phyloP scores from a whole-genome alignment of 2,888 invertebrate species.

The Drosophila prostipennis region DNA sequence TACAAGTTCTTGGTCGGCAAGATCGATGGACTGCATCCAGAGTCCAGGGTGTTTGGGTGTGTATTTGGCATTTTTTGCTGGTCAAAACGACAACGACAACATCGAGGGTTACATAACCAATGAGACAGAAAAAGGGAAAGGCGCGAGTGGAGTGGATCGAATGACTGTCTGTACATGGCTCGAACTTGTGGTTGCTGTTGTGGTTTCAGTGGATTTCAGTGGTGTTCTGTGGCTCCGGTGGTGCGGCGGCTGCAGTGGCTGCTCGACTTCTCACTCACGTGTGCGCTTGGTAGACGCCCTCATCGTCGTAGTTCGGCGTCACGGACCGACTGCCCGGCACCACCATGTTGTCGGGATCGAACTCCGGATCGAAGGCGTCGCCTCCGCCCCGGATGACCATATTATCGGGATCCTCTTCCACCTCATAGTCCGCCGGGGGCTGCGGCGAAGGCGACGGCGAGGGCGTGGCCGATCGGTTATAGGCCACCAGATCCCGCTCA shows the following conservation, averaged over 20 bases:
- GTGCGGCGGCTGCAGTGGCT: constrained; percentile 9
- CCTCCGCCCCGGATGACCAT: constrained; percentile 75
- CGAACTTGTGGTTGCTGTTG: constrained; percentile 35
- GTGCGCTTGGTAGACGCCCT: constrained; percentile 82
- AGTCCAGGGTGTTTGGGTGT: constrained; percentile 27
- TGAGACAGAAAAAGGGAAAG: constrained; percentile 46
- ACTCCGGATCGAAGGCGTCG: constrained; percentile 78
- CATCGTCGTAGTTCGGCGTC: constrained; percentile 80
- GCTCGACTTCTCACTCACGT: constrained; percentile 81
- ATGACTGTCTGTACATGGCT: constrained; percentile 56
- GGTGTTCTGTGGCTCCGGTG: constrained; percentile 38
- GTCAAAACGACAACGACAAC: constrained; percentile 52
- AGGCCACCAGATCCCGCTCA: constrained; percentile 55
- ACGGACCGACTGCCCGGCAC: constrained; percentile 79
- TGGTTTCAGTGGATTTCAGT: constrained; percentile 20
- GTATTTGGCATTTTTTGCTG: constrained; percentile 12
- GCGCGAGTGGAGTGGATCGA: constrained; percentile 45
- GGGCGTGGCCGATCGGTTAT: constrained; percentile 48
- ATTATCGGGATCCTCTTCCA: constrained; percentile 84
- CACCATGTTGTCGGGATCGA: constrained; percentile 83
- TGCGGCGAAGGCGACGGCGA: constrained; percentile 82
- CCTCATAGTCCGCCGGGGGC: constrained; percentile 81
- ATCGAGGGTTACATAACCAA: constrained; percentile 63
- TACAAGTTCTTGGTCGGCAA: constrained; percentile 43
- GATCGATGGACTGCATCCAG: constrained; percentile 26